Conservation (phyloP, 2,113 vertebrate species). For the Pluvianellus socialis region DNA sequence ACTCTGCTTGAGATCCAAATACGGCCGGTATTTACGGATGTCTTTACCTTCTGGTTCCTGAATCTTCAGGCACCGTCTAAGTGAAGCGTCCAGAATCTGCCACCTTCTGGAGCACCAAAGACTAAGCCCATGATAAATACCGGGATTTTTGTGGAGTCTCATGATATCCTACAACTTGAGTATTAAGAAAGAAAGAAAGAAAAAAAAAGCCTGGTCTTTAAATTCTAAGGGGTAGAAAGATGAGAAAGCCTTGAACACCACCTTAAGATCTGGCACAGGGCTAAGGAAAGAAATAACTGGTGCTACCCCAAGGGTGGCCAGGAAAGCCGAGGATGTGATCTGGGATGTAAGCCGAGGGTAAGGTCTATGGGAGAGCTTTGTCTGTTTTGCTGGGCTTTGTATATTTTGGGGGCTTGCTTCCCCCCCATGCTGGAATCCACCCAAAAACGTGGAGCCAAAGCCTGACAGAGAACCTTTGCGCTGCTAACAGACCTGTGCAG, state of each 20-base stretch:
- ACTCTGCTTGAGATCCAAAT: not conserved
- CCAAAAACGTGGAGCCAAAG: not conserved
- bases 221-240: not conserved
- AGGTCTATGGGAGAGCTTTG: not conserved
- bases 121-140: not conserved
- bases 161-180: not conserved
- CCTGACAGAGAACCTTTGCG: not conserved
- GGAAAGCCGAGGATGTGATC: not conserved
- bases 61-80: not conserved
- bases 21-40: not conserved
- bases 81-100: not conserved
- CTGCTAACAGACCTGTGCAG: not conserved
- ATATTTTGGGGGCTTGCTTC: not conserved
- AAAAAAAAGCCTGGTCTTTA: not conserved
- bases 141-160: not conserved
- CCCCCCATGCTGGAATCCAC: fast-evolving
- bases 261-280: not conserved
- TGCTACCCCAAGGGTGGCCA: not conserved
- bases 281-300: not conserved
- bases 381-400: not conserved
- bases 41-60: not conserved
- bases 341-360: not conserved
- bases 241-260: not conserved
- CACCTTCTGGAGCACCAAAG: not conserved
- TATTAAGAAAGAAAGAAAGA: not conserved